Conservation (phyloP, 2,888 invertebrate genomes). For the Tipula confusa region DNA sequence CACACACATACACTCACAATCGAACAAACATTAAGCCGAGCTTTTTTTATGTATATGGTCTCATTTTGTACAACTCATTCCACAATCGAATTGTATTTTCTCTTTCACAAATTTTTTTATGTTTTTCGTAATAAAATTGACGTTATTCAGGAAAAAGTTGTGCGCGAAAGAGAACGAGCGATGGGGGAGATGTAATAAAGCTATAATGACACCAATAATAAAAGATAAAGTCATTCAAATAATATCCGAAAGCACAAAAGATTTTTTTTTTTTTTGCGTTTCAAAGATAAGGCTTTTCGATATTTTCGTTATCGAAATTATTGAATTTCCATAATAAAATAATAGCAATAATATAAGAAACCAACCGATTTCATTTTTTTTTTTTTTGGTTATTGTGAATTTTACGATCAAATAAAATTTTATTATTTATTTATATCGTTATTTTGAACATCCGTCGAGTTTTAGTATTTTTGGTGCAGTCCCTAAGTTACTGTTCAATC, state of each 20-base stretch:
- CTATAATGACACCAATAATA: neutral
- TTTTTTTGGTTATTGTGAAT: neutral
- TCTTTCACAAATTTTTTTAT: neutral
- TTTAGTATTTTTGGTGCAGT: neutral
- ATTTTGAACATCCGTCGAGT: neutral
- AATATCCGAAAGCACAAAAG: slow-evolving; percentile 25
- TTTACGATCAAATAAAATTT: neutral
- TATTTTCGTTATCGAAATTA: neutral
- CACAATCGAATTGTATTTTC: neutral
- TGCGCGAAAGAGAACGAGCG: neutral
- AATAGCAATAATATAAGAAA: neutral
- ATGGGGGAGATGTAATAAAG: neutral
- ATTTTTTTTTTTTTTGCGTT: neutral
- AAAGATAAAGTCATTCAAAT: slow-evolving; percentile 20
- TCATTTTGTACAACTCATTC: neutral
- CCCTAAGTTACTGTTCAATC: no score
- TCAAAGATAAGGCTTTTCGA: neutral
- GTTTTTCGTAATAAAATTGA: neutral
- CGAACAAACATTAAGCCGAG: neutral
- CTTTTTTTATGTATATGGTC: neutral
- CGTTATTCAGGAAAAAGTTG: neutral
- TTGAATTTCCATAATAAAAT: slow-evolving; percentile 25
- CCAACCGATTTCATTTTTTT: neutral
- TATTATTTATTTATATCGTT: neutral
- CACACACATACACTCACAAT: neutral